phyloP scores from a whole-genome alignment of 2,888 invertebrate species.

The Macaria notata region DNA sequence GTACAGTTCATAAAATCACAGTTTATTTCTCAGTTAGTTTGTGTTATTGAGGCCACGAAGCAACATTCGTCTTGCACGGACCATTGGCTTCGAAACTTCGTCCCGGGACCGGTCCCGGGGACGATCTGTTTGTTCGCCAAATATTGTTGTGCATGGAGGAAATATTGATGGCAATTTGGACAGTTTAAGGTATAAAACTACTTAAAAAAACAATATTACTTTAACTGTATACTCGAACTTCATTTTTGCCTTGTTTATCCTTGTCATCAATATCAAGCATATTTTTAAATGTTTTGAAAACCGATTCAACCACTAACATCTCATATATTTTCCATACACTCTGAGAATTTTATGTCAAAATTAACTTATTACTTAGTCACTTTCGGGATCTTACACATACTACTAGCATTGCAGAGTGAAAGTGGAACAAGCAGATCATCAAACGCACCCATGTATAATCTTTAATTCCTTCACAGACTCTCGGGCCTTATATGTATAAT shows the following conservation, averaged over 20 bases:
- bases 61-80: slow-evolving; percentile 20
- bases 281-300: neutral
- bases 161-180: slow-evolving; percentile 26
- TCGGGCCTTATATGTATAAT: too few species aligned
- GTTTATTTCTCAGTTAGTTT: neutral
- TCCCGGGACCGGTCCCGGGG: slow-evolving; percentile 4
- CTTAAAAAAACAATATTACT: neutral
- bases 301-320: too few species aligned
- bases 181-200: neutral
- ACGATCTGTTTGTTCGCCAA: slow-evolving; percentile 16
- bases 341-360: too few species aligned
- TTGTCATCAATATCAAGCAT: neutral
- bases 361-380: too few species aligned
- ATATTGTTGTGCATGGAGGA: slow-evolving; percentile 9
- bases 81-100: slow-evolving; percentile 18
- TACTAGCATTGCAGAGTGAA: too few species aligned
- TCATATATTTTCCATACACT: too few species aligned
- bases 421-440: too few species aligned
- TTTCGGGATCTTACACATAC: too few species aligned
- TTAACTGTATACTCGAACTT: neutral
- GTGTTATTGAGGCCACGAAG: slow-evolving; percentile 1
- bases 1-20: neutral
- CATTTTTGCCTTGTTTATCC: neutral
- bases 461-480: too few species aligned
- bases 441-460: too few species aligned